phyloP scores from a whole-genome alignment of 92 coral and sea anemone species.

The Paramuricea clavata region DNA sequence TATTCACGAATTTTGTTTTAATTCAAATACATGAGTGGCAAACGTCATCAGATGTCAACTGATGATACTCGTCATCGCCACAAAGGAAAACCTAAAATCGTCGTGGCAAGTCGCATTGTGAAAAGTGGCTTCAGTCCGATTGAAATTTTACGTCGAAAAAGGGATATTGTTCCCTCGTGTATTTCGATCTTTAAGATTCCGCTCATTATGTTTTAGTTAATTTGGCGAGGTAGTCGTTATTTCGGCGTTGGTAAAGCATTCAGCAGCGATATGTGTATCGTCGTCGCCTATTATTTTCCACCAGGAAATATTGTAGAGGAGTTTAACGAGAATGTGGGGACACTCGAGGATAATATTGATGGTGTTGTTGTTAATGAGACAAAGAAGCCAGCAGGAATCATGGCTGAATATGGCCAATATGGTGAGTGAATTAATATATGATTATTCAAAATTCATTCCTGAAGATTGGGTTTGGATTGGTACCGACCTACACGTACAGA shows the following conservation, averaged over 20 bases:
- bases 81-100: too few relatives aligned
- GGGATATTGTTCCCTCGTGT: neutral
- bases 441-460: too few relatives aligned
- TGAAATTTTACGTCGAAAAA: too few relatives aligned
- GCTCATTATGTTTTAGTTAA: conserved; percentile 67
- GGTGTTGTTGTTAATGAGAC: neutral
- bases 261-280: conserved; percentile 85
- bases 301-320: conserved; percentile 96
- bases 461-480: too few relatives aligned
- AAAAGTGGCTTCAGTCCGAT: too few relatives aligned
- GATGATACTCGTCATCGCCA: too few relatives aligned
- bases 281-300: conserved; percentile 96
- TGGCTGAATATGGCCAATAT: conserved; percentile 13
- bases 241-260: conserved; percentile 94
- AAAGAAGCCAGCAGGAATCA: neutral
- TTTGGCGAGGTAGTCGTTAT: conserved; percentile 91
- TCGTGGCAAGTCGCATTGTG: too few relatives aligned
- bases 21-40: too few relatives aligned
- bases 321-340: conserved; percentile 81
- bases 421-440: conserved; percentile 2
- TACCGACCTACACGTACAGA: too few relatives aligned
- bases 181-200: neutral
- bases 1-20: too few relatives aligned
- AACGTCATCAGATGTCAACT: too few relatives aligned
- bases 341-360: conserved; percentile 67